A percentile compares a stretch with the other conserved stretches of the same genome.
Conservation (phyloP, 1,140 invertebrate species). For the Rhopalosiphum maidis region DNA sequence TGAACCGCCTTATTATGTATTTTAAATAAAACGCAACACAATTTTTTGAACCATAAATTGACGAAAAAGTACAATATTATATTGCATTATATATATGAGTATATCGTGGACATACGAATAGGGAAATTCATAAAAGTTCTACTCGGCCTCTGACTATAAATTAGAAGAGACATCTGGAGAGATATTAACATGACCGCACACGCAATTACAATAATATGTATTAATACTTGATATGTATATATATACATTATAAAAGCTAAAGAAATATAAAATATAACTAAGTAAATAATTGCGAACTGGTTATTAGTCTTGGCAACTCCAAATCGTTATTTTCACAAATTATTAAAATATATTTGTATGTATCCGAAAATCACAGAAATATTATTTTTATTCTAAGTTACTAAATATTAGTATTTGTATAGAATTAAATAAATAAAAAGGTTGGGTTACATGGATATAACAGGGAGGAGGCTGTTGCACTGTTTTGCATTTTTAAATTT, state of each 20-base stretch:
- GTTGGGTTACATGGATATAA: too few relatives aligned
- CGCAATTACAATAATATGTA: not conserved
- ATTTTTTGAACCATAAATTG: not conserved
- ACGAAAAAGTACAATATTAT: not conserved
- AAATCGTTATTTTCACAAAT: not conserved
- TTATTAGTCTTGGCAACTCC: not conserved
- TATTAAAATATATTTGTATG: not conserved
- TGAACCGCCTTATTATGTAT: not conserved
- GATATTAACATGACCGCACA: not conserved
- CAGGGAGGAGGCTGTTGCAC: not conserved
- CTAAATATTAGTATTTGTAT: too few relatives aligned
- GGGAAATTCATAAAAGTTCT: not conserved
- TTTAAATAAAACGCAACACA: not conserved
- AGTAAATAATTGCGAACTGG: not conserved
- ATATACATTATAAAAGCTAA: not conserved
- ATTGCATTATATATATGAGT: not conserved
- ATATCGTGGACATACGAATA: not conserved
- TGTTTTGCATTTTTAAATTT: not conserved
- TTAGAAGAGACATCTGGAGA: not conserved
- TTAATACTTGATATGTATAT: not conserved
- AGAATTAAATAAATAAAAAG: too few relatives aligned
- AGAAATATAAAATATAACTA: conserved; percentile 13
- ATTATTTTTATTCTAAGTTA: too few relatives aligned
- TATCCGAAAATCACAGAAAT: not conserved
- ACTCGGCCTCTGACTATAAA: not conserved